These are phyloP conservation scores for Sympetrum striolatum DNA, from an alignment of 2,888 invertebrate species.

Conservation along the genomic window DNA sequence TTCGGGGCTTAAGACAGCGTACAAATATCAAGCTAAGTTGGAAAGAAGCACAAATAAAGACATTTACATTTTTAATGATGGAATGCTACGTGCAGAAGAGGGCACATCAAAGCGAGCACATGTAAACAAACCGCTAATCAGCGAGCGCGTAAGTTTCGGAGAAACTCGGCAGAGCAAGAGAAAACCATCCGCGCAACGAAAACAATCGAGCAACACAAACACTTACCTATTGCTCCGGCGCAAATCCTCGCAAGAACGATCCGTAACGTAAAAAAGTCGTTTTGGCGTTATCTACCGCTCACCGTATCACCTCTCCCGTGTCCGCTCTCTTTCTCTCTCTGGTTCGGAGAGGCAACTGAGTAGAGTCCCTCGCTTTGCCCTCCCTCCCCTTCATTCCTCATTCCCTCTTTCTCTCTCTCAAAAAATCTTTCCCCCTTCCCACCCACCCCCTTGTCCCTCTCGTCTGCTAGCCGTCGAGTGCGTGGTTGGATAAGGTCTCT, in stretches of 20 bases:
- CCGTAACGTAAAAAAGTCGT: not conserved
- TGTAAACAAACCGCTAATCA: not conserved
- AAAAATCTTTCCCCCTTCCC: conserved; percentile 1
- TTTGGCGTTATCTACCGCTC: not conserved
- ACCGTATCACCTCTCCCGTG: not conserved
- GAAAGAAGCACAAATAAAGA: too few species aligned
- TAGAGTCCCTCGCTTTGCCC: conserved; percentile 2
- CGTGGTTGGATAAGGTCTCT: conserved; percentile 43
- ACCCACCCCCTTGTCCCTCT: not conserved
- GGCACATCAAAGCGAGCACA: not conserved
- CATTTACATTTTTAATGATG: too few species aligned
- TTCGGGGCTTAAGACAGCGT: too few species aligned
- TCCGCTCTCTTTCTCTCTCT: conserved; percentile 33
- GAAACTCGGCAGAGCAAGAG: not conserved
- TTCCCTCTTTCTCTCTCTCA: not conserved
- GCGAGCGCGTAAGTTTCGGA: not conserved
- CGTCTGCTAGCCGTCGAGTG: conserved; percentile 42
- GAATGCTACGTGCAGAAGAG: too few species aligned
- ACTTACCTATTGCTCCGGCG: not conserved
- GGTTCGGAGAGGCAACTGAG: conserved; percentile 34
- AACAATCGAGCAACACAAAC: not conserved
- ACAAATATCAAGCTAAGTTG: too few species aligned
- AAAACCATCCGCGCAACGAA: not conserved
- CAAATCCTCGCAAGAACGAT: not conserved
- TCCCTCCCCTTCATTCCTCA: not conserved